These are phyloP conservation scores for Acleris sparsana DNA, from an alignment of 2,888 invertebrate species.

Conservation along the genomic window DNA sequence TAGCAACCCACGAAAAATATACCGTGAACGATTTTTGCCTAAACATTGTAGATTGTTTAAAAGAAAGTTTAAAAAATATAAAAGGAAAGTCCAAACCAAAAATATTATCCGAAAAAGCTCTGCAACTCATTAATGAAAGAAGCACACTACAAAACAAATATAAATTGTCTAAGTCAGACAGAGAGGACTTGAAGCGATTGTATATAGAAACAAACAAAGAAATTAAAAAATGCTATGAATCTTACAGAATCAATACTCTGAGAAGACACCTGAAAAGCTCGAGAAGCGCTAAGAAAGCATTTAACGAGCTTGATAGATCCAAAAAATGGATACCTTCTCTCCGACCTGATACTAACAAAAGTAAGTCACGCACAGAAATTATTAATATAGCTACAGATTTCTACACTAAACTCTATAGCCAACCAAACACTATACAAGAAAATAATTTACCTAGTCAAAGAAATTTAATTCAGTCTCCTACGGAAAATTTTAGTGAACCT, in stretches of 20 bases:
- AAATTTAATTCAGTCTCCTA: too few species aligned
- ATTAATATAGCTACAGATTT: slow-evolving; percentile 13
- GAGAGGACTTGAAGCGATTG: not conserved
- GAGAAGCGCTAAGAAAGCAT: slow-evolving; percentile 2
- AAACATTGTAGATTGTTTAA: slow-evolving; percentile 39
- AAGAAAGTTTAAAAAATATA: too few species aligned
- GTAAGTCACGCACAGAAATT: slow-evolving; percentile 12
- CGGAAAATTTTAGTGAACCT: not conserved
- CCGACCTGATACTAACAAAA: not conserved
- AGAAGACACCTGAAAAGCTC: not conserved
- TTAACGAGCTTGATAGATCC: slow-evolving; percentile 4
- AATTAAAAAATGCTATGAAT: not conserved
- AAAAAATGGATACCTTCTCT: slow-evolving; percentile 13
- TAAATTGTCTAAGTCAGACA: not conserved
- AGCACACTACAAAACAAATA: not conserved
- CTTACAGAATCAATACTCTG: not conserved
- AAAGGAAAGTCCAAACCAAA: not conserved
- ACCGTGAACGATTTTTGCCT: slow-evolving; percentile 35
- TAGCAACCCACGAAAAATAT: slow-evolving; percentile 23
- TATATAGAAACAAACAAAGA: not conserved
- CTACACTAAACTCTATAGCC: slow-evolving; percentile 7
- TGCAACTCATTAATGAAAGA: not conserved
- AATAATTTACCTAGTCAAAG: not conserved
- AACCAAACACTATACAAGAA: not conserved
- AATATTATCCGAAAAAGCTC: not conserved